Conservation (phyloP, 2,113 vertebrate genomes). For the Otocyon megalotis region DNA sequence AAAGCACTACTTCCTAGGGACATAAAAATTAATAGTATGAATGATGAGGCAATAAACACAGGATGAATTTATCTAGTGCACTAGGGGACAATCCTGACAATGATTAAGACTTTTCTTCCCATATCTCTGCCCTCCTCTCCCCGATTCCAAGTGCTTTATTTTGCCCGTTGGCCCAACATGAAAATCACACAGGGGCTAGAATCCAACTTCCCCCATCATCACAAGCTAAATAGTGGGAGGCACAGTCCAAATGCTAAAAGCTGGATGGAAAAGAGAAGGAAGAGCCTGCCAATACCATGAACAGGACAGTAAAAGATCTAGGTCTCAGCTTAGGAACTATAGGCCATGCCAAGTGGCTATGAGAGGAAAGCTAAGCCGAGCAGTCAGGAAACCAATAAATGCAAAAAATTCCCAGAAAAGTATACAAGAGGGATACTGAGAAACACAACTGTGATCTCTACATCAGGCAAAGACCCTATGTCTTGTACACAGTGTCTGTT, state of each 20-base stretch:
- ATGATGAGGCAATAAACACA: not conserved
- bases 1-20: not conserved
- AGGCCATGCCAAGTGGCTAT: not conserved
- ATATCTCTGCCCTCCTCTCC: not conserved
- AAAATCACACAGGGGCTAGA: not conserved
- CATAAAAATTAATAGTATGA: not conserved
- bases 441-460: not conserved
- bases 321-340: not conserved
- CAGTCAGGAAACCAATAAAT: not conserved
- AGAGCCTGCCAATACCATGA: not conserved
- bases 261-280: not conserved
- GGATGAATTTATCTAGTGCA: not conserved
- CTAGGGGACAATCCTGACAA: not conserved
- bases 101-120: not conserved
- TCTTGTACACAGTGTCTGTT: not conserved
- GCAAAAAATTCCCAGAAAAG: not conserved
- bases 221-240: not conserved
- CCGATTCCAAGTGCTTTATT: not conserved
- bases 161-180: not conserved
- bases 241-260: not conserved
- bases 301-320: not conserved
- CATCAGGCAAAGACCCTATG: not conserved
- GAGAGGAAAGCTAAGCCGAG: not conserved
- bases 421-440: not conserved
- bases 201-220: not conserved